A percentile compares a stretch with the other conserved stretches of the same genome.
These are phyloP conservation scores for Hirtodrosophila alboralis DNA, from an alignment of 2,888 invertebrate genomes.

Conservation along the genomic window DNA sequence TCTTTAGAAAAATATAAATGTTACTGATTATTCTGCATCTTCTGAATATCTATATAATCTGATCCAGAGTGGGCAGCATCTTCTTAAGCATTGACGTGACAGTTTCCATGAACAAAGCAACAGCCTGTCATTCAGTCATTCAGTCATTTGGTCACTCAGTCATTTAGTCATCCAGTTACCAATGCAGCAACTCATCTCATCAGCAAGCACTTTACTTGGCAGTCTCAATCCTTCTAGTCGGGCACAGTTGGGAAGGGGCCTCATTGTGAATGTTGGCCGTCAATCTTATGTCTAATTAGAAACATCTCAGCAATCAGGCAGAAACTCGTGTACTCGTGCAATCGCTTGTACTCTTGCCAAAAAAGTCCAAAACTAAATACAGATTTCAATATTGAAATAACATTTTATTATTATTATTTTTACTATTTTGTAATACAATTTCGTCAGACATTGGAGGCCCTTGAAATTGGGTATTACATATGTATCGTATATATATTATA, in stretches of 20 bases:
- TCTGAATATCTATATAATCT: constrained; percentile 4
- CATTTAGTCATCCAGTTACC: constrained; percentile 5
- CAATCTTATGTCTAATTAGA: constrained; percentile 70
- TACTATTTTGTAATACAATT: constrained; percentile 36
- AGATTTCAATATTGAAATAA: constrained; percentile 17
- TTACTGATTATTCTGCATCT: constrained; percentile 18
- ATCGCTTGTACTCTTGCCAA: constrained; percentile 41
- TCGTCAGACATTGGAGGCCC: constrained; percentile 26
- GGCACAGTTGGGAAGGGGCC: background rate
- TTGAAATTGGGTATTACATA: constrained; percentile 31
- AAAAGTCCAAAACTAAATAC: constrained; percentile 25
- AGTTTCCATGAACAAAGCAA: constrained; percentile 42
- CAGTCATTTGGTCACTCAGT: constrained; percentile 5
- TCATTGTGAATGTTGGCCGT: constrained; percentile 45
- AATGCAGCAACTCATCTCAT: constrained; percentile 20
- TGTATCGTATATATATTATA: too few species aligned
- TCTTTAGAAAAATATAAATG: too few species aligned
- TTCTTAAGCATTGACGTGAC: constrained; percentile 22
- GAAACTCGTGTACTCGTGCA: constrained; percentile 31
- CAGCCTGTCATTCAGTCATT: constrained; percentile 9
- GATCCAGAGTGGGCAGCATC: constrained; percentile 19
- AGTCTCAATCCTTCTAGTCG: background rate
- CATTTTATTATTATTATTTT: constrained; percentile 36
- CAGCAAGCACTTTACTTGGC: constrained; percentile 20
- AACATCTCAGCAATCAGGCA: constrained; percentile 45